These are phyloP conservation scores for Gadus macrocephalus DNA, from an alignment of 2,113 vertebrate genomes.

Conservation along the genomic window DNA sequence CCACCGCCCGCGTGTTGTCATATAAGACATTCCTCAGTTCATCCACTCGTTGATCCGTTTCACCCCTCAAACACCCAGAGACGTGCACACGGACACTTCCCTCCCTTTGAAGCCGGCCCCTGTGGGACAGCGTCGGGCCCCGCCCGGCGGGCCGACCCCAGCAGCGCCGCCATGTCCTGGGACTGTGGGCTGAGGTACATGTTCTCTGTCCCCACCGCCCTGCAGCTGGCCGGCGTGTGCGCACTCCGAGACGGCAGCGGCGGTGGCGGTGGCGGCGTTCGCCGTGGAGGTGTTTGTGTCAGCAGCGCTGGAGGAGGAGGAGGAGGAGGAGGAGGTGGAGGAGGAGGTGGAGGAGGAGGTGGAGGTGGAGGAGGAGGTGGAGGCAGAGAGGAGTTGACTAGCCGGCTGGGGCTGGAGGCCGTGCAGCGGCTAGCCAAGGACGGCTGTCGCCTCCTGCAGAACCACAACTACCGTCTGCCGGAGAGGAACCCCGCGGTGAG, in stretches of 20 bases:
- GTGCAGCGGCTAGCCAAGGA: conserved; percentile 91
- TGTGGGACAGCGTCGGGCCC: not conserved
- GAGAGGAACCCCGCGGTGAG: conserved; percentile 84
- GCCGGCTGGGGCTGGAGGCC: conserved; percentile 78
- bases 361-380: conserved; percentile 71
- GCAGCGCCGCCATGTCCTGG: conserved; percentile 81
- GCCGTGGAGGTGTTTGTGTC: conserved; percentile 6
- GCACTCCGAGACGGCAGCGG: conserved; percentile 69
- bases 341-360: not conserved
- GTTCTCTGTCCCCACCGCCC: conserved; percentile 86
- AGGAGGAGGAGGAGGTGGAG: not conserved
- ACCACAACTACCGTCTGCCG: conserved; percentile 76
- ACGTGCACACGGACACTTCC: not conserved
- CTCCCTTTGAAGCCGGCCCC: conserved; percentile 5
- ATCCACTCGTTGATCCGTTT: too few relatives aligned
- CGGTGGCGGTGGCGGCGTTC: not conserved
- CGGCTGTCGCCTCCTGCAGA: conserved; percentile 85
- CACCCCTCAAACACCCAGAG: not conserved
- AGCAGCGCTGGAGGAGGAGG: not conserved
- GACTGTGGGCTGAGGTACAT: conserved; percentile 93
- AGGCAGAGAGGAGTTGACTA: conserved; percentile 84
- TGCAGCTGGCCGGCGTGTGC: conserved; percentile 89
- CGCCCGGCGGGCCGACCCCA: too few relatives aligned
- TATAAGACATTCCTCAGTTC: too few relatives aligned
- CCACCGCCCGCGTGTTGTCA: too few relatives aligned